Evolutionary conservation across 2,113 vertebrate species (phyloP), one percentile per base, ranked within the genome.

Genomic region (Gallinago paraguaiae): DNA sequence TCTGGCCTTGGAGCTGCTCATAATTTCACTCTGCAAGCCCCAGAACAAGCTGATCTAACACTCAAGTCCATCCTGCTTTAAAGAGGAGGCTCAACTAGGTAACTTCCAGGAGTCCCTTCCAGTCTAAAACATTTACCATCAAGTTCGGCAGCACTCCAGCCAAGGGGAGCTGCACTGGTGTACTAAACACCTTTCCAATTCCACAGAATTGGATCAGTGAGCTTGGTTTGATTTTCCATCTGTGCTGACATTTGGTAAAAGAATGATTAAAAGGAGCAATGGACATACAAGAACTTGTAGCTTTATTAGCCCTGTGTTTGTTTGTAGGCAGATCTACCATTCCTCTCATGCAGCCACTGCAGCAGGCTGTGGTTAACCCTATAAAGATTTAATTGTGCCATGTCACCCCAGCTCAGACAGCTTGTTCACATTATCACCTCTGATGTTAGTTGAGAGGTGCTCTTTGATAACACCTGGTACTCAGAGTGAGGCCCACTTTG

Each of bases 401-500:
- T 22, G 37, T 61, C 20, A 3, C 72, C 31, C 51, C 75, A 72
- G 4, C 31, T 81, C 85, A 45, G 75, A 70, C 57, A 37, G 78
- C 88, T 95, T 93, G 37, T 92, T 97, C 94, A 74, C 88, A 86
- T 92, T 89, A 92, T 88, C 92, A 87, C 82, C 74, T 96, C 95
- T 81, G 85, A 93, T 19, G n/a, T 84, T 63, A 50, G 90, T 3
- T 60, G 75, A 91, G 92, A 92, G 75, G 86, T 85, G 53, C 72
- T 86, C 85, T 96, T 95, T 75, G 57, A 85, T 77, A 76, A 39
- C 79, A 91, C 89, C 91, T 94, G 81, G 88, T 85, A 87, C 22
- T 9, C 88, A 70, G 51, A 79, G 65, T 37, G 57, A 77, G 51
- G 46, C 90, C 74, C 63, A 37, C 53, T 56, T 67, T 83, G 45